These are phyloP conservation scores for Nothura maculosa DNA, from an alignment of 2,797 vertebrate species.

Conservation along the genomic window DNA sequence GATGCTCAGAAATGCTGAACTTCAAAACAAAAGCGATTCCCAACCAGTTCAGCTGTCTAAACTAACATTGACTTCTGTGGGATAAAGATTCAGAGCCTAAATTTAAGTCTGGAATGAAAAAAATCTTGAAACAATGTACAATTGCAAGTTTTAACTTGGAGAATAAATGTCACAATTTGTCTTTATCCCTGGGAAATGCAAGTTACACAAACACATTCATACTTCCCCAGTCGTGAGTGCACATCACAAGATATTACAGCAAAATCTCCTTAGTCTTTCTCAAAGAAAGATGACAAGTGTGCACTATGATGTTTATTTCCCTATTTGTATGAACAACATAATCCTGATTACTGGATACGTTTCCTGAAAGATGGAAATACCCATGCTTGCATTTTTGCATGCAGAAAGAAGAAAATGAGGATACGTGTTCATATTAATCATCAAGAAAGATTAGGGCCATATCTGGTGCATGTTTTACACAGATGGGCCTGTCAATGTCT, in stretches of 20 bases:
- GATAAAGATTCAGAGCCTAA: not conserved
- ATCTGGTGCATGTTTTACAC: not conserved
- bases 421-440: not conserved
- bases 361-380: not conserved
- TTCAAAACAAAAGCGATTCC: not conserved
- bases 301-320: not conserved
- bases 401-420: conserved; percentile 6
- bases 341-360: not conserved
- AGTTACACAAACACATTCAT: not conserved
- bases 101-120: not conserved
- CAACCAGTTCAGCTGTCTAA: not conserved
- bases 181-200: not conserved
- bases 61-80: rapidly evolving
- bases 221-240: not conserved
- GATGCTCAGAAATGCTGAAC: not conserved
- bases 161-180: not conserved
- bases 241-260: not conserved
- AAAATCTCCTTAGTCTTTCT: not conserved
- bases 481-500: not conserved
- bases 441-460: not conserved
- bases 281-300: not conserved
- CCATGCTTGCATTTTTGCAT: not conserved
- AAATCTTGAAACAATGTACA: not conserved
- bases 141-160: not conserved
- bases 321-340: not conserved